These are phyloP conservation scores for Diacarnus erythraeanus DNA, from an alignment of 37 sponge, comb jelly and placozoan genomes.

Conservation along the genomic window DNA sequence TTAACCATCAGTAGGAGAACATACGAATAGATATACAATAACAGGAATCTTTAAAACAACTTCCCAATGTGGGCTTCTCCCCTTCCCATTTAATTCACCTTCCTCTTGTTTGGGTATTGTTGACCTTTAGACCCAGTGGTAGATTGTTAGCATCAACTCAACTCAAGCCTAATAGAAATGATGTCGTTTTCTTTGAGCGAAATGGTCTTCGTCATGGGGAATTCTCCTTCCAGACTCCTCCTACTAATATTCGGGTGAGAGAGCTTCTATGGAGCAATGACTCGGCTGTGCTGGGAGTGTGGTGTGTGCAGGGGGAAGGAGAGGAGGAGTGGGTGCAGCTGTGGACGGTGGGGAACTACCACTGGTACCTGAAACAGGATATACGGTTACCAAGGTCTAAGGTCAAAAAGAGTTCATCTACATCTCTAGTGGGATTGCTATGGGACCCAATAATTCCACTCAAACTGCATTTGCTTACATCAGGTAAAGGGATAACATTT, in stretches of 20 bases:
- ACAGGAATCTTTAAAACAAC: too few species aligned
- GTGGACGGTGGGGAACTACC: constrained; percentile 85
- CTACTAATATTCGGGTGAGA: constrained; percentile 36
- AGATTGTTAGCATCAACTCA: constrained; percentile 86
- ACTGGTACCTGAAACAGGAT: constrained; percentile 97
- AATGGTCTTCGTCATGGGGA: constrained; percentile 95
- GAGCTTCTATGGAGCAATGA: constrained; percentile 84
- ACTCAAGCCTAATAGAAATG: constrained; percentile 66
- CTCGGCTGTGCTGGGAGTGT: constrained; percentile 78
- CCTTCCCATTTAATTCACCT: too few species aligned
- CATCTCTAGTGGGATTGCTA: constrained; percentile 19
- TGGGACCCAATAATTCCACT: constrained; percentile 81
- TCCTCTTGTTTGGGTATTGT: too few species aligned
- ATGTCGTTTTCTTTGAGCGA: constrained; percentile 95
- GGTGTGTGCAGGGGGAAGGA: constrained; percentile 10
- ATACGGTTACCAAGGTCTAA: constrained; percentile 17
- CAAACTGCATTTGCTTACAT: constrained; percentile 73
- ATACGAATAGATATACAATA: too few species aligned
- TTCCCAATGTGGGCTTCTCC: too few species aligned
- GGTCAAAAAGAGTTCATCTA: background rate
- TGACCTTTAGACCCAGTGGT: constrained; percentile 76
- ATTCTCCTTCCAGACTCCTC: constrained; percentile 57
- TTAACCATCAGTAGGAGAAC: too few species aligned
- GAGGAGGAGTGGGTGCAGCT: constrained; percentile 69
- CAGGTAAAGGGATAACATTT: constrained; percentile 16